phyloP scores from a whole-genome alignment of 2,797 vertebrate genomes.

The Ceryle rudis region DNA sequence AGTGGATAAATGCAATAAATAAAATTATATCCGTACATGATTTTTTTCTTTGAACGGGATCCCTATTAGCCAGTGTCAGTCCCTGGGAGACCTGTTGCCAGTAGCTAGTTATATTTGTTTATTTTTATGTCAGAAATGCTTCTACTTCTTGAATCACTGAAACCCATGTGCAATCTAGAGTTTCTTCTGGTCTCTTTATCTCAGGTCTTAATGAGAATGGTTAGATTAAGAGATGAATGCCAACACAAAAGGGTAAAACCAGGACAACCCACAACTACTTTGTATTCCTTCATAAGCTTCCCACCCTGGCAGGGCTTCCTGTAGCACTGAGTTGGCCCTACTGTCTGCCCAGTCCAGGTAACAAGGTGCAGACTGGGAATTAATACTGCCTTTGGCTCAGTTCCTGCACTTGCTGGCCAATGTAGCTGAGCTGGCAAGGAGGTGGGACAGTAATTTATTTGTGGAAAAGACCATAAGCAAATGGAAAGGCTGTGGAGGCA shows the following conservation, averaged over 20 bases:
- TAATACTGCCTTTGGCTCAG: not conserved
- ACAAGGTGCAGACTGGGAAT: not conserved
- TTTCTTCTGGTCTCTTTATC: not conserved
- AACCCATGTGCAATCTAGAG: not conserved
- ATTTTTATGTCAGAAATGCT: slow-evolving; percentile 18
- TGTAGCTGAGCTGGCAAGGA: not conserved
- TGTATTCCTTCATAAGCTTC: not conserved
- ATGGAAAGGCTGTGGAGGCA: not conserved
- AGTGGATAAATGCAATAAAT: not conserved
- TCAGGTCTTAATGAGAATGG: not conserved
- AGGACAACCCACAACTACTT: not conserved
- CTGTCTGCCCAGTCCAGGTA: not conserved
- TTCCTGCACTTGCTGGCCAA: not conserved
- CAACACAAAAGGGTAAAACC: not conserved
- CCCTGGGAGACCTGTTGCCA: not conserved
- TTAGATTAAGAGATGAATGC: not conserved
- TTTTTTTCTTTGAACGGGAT: not conserved
- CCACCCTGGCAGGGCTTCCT: not conserved
- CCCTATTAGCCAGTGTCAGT: not conserved
- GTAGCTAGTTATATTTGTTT: slow-evolving; percentile 21
- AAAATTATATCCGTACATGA: not conserved
- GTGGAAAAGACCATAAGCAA: not conserved
- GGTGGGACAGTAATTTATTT: not conserved
- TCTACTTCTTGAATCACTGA: not conserved
- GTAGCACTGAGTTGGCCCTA: not conserved